phyloP scores from a whole-genome alignment of 2,113 vertebrate species.

The Butastur rufipennis region DNA sequence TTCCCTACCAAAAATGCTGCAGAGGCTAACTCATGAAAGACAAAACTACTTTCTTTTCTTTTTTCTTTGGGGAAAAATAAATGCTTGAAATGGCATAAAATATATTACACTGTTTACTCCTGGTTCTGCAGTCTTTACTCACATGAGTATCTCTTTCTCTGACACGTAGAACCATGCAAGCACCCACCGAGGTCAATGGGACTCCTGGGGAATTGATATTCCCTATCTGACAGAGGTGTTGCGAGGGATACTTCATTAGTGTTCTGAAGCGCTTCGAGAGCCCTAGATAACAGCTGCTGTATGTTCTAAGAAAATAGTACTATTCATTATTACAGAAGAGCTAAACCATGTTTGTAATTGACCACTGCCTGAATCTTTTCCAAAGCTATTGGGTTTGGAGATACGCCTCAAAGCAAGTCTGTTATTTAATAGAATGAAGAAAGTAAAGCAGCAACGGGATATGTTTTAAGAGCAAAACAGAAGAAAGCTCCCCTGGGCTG shows the following conservation, averaged over 20 bases:
- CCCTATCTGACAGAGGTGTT: background rate
- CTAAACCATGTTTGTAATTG: background rate
- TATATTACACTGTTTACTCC: background rate
- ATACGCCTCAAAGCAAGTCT: background rate
- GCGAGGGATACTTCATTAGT: background rate
- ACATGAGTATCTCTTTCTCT: background rate
- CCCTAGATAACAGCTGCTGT: slow-evolving; percentile 28
- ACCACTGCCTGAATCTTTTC: background rate
- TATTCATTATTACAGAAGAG: slow-evolving; percentile 11
- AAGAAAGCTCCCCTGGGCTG: slow-evolving; percentile 41
- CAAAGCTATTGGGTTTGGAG: background rate
- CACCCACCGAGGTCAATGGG: background rate
- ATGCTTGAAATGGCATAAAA: background rate
- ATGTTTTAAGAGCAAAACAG: slow-evolving; percentile 19
- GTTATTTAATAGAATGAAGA: slow-evolving; percentile 10
- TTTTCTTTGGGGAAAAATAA: background rate
- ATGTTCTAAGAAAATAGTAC: background rate
- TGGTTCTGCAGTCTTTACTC: background rate
- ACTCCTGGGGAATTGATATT: background rate
- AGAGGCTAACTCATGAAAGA: background rate
- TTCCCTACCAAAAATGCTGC: background rate
- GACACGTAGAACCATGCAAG: background rate
- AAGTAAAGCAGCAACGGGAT: background rate
- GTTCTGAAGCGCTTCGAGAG: background rate
- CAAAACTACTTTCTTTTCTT: background rate